Evolutionary conservation across 2,113 vertebrate genomes (phyloP).

Genomic region (Varanus salvator): DNA sequence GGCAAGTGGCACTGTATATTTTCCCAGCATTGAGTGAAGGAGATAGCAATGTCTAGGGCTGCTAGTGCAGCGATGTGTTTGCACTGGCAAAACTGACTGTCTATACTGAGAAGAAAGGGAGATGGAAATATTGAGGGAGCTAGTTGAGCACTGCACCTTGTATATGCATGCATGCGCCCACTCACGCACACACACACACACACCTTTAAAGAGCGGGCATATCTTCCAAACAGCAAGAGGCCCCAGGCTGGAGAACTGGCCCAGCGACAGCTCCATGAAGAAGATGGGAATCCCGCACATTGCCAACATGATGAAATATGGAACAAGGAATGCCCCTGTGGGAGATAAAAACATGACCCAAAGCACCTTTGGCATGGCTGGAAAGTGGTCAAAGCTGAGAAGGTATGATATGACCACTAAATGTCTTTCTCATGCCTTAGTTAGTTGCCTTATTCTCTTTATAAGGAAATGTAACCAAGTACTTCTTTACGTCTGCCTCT

Average conservation of each 20-base stretch:
- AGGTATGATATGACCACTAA: background rate
- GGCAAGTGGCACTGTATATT: too few species aligned
- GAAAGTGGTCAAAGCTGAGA: background rate
- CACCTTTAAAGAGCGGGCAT: constrained; percentile 86
- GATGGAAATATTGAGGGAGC: background rate
- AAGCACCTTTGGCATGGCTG: background rate
- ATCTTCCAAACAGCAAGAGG: constrained; percentile 84
- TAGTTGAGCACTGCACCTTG: constrained; percentile 23
- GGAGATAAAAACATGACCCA: constrained; percentile 9
- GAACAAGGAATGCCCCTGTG: constrained; percentile 82
- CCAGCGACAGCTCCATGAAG: constrained; percentile 83
- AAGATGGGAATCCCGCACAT: constrained; percentile 86
- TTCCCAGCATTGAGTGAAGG: background rate
- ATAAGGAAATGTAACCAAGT: background rate
- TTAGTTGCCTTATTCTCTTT: background rate
- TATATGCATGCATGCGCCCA: constrained; percentile 53
- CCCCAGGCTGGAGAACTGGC: constrained; percentile 85
- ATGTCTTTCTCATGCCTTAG: background rate
- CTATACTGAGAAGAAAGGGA: background rate
- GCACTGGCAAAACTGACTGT: background rate
- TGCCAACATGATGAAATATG: constrained; percentile 86
- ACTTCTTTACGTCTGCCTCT: background rate
- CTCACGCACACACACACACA: constrained; percentile 46
- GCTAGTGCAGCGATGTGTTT: background rate
- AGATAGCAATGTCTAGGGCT: background rate